Evolutionary conservation across 2,113 vertebrate genomes (phyloP), one percentile per base, ranked within the genome.

Genomic region (Panthera tigris): DNA sequence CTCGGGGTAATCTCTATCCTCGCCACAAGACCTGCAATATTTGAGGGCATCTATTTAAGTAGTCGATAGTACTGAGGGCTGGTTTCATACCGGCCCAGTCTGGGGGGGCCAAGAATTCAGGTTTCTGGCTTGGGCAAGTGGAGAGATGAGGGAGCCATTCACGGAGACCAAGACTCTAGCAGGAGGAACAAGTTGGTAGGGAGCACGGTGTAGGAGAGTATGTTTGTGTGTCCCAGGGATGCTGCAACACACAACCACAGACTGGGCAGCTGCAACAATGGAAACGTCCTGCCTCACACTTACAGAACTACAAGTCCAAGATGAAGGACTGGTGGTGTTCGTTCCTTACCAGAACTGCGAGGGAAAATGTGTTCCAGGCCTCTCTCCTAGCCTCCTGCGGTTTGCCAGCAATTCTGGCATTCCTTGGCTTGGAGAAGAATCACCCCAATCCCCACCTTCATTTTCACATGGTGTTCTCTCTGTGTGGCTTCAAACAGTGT

Each of bases 1-100:
- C 96, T 95, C 33, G 0, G 68, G 91, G n/a, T 85, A 91, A 31
- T 88, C 84, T 89, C 74, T 89, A 14, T 66, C 94, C 92, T 93
- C 87, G 69, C 90, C 88, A 90, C 90, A 93, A 97, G 78, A 68
- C 89, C 50, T 83, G 50, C 55, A 81, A n/a, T 57, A 65, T 74
- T 88, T 57, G 76, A 89, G 41, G 73, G 66, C 50, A 48, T 94
- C 81, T 91, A 57, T 80, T 97, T 96, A 95, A 82, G n/a, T 0
- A 29, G 84, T 93, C 71, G 0, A 50, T 71, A 92, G 27, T 92
- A 91, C 6, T 63, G 96, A 94, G 41, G 39, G 71, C 85, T 88
- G n/a, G 78, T 39, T 88, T 76, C 66, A 82, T 9, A 41, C 23
- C 4, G 25, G 57, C 48, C 55, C 27, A 12, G 25, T 79, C 88